Conservation (phyloP, 2,797 vertebrate species). For the Poecilia picta region DNA sequence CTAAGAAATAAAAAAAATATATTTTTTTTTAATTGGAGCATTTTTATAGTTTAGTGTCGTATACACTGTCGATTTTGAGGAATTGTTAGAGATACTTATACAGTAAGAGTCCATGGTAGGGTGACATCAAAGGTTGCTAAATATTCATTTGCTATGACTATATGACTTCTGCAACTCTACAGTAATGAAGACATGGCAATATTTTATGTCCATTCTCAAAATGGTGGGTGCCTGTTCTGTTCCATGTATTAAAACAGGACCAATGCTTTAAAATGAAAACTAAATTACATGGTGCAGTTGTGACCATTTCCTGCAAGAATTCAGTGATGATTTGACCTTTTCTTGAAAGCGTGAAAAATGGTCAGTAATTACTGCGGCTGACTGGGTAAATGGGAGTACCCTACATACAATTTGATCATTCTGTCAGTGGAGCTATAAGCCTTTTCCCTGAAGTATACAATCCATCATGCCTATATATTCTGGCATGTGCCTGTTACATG, state of each 20-base stretch:
- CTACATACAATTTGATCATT: conserved; percentile 42
- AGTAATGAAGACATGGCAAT: not conserved
- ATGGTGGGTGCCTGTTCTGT: conserved; percentile 1
- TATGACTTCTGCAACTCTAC: not conserved
- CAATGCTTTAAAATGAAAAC: conserved; percentile 26
- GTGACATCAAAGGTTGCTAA: not conserved
- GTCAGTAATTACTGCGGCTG: conserved; percentile 55
- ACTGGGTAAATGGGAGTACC: conserved; percentile 41
- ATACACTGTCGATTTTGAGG: not conserved
- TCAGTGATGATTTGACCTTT: conserved; percentile 57
- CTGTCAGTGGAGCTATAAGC: conserved; percentile 9
- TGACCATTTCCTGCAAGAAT: conserved; percentile 19
- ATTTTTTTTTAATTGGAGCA: not conserved
- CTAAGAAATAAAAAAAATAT: not conserved
- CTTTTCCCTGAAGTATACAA: conserved; percentile 41
- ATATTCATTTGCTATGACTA: not conserved
- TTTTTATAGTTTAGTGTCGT: not conserved
- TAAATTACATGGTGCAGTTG: conserved; percentile 34
- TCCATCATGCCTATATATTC: conserved; percentile 53
- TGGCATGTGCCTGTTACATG: conserved; percentile 45
- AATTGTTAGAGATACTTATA: not conserved
- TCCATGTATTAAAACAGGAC: not conserved
- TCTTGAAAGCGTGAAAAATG: conserved; percentile 34
- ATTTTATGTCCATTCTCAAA: not conserved
- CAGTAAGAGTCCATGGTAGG: not conserved